These are phyloP conservation scores for Xanthia togata DNA, from an alignment of 2,888 invertebrate species.

Conservation along the genomic window DNA sequence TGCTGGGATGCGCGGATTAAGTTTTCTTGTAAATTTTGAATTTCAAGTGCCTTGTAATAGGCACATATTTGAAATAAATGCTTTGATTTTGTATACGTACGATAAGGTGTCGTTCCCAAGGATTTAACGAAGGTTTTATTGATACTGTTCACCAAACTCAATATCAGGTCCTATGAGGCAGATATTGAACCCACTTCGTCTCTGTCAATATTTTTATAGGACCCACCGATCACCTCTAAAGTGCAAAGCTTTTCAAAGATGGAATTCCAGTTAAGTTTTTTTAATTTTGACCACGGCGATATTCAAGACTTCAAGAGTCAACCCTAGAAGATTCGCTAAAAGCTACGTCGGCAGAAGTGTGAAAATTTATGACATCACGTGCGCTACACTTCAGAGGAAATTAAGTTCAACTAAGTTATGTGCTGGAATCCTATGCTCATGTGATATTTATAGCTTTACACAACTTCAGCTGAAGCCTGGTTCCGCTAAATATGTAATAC, in stretches of 20 bases:
- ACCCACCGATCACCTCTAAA: not conserved
- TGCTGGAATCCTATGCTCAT: slow-evolving; percentile 41
- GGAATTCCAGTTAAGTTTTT: not conserved
- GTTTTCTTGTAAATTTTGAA: too few species aligned
- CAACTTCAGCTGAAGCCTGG: slow-evolving; percentile 21
- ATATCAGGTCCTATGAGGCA: not conserved
- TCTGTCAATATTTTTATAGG: not conserved
- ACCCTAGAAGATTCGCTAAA: slow-evolving; percentile 63
- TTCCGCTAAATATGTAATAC: slow-evolving; percentile 6
- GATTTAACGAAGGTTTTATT: not conserved
- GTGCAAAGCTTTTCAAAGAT: not conserved
- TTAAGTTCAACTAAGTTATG: slow-evolving; percentile 74
- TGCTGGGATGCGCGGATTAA: too few species aligned
- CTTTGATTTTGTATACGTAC: too few species aligned
- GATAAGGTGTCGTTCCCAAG: not conserved
- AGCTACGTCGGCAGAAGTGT: slow-evolving; percentile 51
- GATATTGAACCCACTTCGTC: not conserved
- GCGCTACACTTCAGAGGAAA: slow-evolving; percentile 67
- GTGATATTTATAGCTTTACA: slow-evolving; percentile 50
- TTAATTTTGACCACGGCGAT: not conserved
- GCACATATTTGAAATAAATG: too few species aligned
- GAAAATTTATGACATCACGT: slow-evolving; percentile 74
- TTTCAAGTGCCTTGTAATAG: too few species aligned
- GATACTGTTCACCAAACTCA: not conserved
- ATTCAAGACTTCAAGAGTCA: not conserved